Percentiles rank a stretch among this genome's conserved stretches.
Conservation (phyloP, 2,888 invertebrate species). For the Aethes cnicana region DNA sequence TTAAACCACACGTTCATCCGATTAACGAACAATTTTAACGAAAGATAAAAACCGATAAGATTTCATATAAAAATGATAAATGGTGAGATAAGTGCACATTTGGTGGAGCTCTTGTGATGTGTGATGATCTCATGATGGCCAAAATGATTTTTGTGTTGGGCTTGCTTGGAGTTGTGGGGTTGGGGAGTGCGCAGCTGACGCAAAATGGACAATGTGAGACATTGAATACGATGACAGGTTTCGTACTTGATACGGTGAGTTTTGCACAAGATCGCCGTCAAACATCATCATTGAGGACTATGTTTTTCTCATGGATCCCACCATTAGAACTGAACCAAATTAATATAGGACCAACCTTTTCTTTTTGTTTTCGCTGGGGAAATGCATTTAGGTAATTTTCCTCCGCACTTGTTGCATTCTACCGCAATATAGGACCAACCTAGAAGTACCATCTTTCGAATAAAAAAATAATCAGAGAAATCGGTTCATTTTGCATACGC, state of each 20-base stretch:
- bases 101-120: conserved; percentile 45
- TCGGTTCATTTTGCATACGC: too few species aligned
- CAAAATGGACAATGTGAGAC: conserved; percentile 12
- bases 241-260: conserved; percentile 18
- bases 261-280: not conserved
- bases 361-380: too few species aligned
- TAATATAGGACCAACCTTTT: too few species aligned
- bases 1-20: conserved; percentile 16
- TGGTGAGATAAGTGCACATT: conserved; percentile 46
- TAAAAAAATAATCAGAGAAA: too few species aligned
- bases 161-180: conserved; percentile 5
- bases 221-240: conserved; percentile 11
- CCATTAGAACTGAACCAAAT: too few species aligned
- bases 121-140: conserved; percentile 19
- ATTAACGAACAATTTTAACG: conserved; percentile 31
- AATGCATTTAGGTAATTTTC: too few species aligned
- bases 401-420: too few species aligned
- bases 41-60: conserved; percentile 47
- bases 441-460: too few species aligned
- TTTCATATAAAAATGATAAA: conserved; percentile 53
- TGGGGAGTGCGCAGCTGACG: conserved; percentile 17
- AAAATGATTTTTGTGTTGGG: conserved; percentile 15
- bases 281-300: not conserved
- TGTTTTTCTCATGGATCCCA: not conserved
- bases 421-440: too few species aligned